Conservation (phyloP, 1,140 invertebrate genomes). For the Homalodisca vitripennis region DNA sequence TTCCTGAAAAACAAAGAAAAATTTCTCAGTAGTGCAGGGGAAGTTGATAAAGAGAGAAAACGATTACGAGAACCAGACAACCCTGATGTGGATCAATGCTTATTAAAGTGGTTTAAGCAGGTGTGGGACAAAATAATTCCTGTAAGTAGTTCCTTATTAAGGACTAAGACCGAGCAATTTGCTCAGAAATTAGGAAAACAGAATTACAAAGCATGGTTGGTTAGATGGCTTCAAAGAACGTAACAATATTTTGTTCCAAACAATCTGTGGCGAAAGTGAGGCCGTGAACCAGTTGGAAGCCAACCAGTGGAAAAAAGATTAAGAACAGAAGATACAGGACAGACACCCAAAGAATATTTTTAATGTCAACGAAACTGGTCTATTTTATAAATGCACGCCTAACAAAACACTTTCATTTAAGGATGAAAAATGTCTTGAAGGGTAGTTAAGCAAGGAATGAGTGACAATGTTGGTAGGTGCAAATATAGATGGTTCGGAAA, state of each 20-base stretch:
- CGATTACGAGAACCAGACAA: not conserved
- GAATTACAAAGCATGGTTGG: constrained; percentile 17
- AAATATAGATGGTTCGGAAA: too few species aligned
- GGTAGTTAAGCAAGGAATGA: too few species aligned
- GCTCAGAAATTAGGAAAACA: constrained; percentile 17
- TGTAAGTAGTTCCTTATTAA: constrained; percentile 6
- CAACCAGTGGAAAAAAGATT: constrained; percentile 18
- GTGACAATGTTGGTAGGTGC: too few species aligned
- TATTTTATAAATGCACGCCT: too few species aligned
- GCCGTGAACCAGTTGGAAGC: constrained; percentile 7
- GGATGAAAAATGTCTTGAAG: constrained; percentile 25
- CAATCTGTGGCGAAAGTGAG: too few species aligned
- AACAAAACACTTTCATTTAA: constrained; percentile 29
- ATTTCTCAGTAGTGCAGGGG: too few species aligned
- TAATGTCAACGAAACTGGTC: too few species aligned
- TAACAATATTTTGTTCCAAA: too few species aligned
- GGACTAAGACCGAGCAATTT: constrained; percentile 23
- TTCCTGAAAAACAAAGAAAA: too few species aligned
- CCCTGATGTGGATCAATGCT: constrained; percentile 23
- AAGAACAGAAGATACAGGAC: constrained; percentile 14
- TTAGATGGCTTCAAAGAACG: too few species aligned
- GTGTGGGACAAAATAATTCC: constrained; percentile 6
- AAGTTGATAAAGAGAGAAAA: too few species aligned
- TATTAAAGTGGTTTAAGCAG: constrained; percentile 33
- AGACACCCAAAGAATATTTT: too few species aligned